Percentiles rank a stretch among this genome's conserved stretches.
These are phyloP conservation scores for Linepithema humile DNA, from an alignment of 1,140 invertebrate species.

Conservation along the genomic window DNA sequence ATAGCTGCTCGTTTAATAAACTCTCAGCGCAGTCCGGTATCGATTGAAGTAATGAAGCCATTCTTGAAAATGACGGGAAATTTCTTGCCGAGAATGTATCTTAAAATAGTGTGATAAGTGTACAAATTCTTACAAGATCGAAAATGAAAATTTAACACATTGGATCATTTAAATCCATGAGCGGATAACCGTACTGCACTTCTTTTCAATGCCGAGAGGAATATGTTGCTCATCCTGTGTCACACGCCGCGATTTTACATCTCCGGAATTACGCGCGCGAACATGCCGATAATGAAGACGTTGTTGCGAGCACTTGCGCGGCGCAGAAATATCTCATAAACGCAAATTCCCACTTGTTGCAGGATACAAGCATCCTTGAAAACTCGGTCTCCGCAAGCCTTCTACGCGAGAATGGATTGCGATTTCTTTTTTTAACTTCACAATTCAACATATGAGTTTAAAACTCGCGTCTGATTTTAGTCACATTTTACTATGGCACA, in stretches of 20 bases:
- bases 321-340: conserved; percentile 48
- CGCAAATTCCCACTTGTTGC: conserved; percentile 39
- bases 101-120: not conserved
- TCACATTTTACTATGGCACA: not conserved
- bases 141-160: not conserved
- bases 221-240: not conserved
- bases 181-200: not conserved
- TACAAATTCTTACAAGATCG: not conserved
- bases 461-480: not conserved
- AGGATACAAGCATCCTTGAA: conserved; percentile 29
- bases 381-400: not conserved
- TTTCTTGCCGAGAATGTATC: not conserved
- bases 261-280: not conserved
- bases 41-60: not conserved
- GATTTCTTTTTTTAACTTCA: not conserved
- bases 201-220: not conserved
- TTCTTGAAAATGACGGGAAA: not conserved
- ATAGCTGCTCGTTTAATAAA: conserved; percentile 10
- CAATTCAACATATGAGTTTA: not conserved
- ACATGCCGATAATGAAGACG: conserved; percentile 22
- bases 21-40: not conserved
- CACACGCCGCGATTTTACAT: not conserved
- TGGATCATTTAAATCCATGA: not conserved
- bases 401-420: not conserved
- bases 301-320: not conserved